Conservation (phyloP, 1,140 invertebrate species). For the Hypothenemus hampei region DNA sequence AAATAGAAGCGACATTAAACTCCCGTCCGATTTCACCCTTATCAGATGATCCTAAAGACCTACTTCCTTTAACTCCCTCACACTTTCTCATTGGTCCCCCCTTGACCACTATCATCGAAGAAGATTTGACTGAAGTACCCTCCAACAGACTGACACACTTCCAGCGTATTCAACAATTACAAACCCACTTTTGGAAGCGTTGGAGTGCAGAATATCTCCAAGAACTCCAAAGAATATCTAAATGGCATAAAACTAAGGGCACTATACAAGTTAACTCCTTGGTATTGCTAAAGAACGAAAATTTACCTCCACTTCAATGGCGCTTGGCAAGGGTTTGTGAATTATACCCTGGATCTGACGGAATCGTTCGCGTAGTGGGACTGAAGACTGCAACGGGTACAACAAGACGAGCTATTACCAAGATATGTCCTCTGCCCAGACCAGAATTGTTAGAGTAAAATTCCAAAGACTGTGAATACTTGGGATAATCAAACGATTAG, state of each 20-base stretch:
- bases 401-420: slow-evolving; percentile 9
- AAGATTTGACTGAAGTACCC: slow-evolving; percentile 3
- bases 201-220: slow-evolving; percentile 34
- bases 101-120: slow-evolving; percentile 12
- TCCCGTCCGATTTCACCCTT: slow-evolving; percentile 21
- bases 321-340: slow-evolving; percentile 31
- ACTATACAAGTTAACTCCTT: slow-evolving; percentile 1
- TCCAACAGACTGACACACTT: slow-evolving; percentile 12
- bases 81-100: slow-evolving; percentile 31
- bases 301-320: slow-evolving; percentile 30
- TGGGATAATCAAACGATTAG: too few species aligned
- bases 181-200: slow-evolving; percentile 35
- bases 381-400: slow-evolving; percentile 31
- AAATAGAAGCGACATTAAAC: slow-evolving; percentile 30
- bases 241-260: slow-evolving; percentile 8
- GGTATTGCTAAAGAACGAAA: slow-evolving; percentile 32
- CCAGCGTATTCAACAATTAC: slow-evolving; percentile 16
- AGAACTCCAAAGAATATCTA: slow-evolving; percentile 28
- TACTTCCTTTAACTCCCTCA: slow-evolving; percentile 25
- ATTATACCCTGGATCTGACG: slow-evolving; percentile 33
- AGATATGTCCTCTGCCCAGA: slow-evolving; percentile 10
- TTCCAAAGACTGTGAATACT: too few species aligned
- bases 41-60: slow-evolving; percentile 27
- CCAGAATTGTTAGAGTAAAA: too few species aligned
- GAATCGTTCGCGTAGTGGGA: slow-evolving; percentile 31